Base-by-base conservation (phyloP, 2,113 vertebrate species). In the Neomonachus schauinslandi region DNA sequence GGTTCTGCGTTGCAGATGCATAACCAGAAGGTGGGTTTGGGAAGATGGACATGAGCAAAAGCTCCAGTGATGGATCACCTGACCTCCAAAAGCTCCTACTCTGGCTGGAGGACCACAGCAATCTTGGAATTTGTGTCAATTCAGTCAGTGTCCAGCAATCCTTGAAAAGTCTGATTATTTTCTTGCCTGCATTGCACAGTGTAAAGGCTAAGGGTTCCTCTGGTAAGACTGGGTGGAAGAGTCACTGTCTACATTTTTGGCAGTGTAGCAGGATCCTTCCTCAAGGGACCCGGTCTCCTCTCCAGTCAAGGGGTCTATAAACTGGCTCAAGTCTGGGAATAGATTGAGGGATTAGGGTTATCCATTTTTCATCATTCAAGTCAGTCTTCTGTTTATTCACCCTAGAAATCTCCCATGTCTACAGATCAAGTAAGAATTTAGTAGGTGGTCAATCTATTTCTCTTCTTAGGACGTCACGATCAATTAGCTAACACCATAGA, bases 41-140 rank as follows among this genome's bases (percentile, higher is more conserved):
- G 61, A 28, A 21, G 65, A 71, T 19, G 21, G 26, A 22, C 11
- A 57, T 1, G 16, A 46, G 46, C 18, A 2, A 21, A 82, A 63
- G 5, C 16, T 22, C 21, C 24, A n/a, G 0, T 7, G 28, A 12
- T 26, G 26, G 16, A 16, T 26, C 33, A 28, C 42, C 22, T 46
- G 65, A 22, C 15, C 14, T 67, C 53, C 11, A 7, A 28, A 8
- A 51, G 16, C 22, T 14, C 21, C 33, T 11, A 1, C 42, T 67
- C 49, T 77, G n/a, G 4, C 67, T 85, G 9, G 57, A 46, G 28
- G 36, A 21, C 24, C 74, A 14, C 7, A 14, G 57, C 13, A 24
- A 59, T 3, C 12, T 89, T 71, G 51, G 33, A 24, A 63, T 61
- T 53, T n/a, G 42, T 22, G 26, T 31, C 6, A 51, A 5, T 72